Evolutionary conservation across 2,888 invertebrate genomes (phyloP).

Genomic region (Pammene fasciana): DNA sequence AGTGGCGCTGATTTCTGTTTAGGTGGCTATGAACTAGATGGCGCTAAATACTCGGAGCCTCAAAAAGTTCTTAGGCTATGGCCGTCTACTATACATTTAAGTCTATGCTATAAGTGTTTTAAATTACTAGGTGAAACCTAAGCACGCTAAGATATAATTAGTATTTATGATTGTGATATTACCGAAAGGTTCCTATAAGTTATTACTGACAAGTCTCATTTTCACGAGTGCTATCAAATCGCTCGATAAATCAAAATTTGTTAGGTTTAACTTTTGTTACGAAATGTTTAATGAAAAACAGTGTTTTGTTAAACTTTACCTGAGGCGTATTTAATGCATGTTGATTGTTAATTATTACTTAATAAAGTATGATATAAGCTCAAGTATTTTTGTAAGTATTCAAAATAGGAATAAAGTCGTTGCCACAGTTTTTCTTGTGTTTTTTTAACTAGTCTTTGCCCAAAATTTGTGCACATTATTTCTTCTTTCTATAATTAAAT

Average conservation of each 20-base stretch:
- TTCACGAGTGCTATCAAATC: too few species aligned
- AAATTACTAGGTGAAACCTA: too few species aligned
- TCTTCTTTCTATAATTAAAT: too few species aligned
- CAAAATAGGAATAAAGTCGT: neutral
- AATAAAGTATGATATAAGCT: neutral
- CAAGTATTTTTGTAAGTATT: conserved; percentile 5
- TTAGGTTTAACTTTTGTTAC: neutral
- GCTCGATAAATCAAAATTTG: neutral
- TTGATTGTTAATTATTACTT: conserved; percentile 16
- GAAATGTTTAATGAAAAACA: neutral
- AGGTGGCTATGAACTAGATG: too few species aligned
- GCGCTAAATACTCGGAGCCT: too few species aligned
- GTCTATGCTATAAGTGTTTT: too few species aligned
- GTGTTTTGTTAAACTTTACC: neutral
- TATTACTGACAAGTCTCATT: neutral
- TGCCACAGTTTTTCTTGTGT: neutral
- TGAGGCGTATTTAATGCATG: neutral
- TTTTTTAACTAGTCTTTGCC: neutral
- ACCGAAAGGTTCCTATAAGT: neutral
- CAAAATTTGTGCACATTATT: too few species aligned
- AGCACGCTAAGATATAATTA: too few species aligned
- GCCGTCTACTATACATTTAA: too few species aligned
- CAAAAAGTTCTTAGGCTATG: too few species aligned
- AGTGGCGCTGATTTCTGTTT: too few species aligned
- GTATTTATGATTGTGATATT: conserved; percentile 1